phyloP scores from a whole-genome alignment of 2,888 invertebrate species.

The Aleiodes testaceus region DNA sequence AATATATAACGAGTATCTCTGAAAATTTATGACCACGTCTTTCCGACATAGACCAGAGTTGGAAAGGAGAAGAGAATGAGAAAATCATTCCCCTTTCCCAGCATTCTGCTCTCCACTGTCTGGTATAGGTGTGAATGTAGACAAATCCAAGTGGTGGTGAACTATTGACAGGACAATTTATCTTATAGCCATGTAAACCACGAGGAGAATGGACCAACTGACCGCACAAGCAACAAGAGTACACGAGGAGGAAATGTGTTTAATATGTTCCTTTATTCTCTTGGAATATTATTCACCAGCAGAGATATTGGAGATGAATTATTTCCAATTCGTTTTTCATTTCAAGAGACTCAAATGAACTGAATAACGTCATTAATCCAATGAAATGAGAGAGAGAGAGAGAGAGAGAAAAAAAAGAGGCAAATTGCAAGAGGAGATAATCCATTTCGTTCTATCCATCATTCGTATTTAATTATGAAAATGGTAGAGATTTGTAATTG shows the following conservation, averaged over 20 bases:
- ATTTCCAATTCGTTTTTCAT: too few relatives aligned
- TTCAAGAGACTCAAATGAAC: too few relatives aligned
- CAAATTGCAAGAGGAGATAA: too few relatives aligned
- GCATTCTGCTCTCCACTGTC: constrained; percentile 33
- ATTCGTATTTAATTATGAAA: too few relatives aligned
- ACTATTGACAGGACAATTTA: constrained; percentile 71
- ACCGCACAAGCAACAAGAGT: constrained; percentile 29
- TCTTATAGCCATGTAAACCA: constrained; percentile 55
- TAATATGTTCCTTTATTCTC: constrained; percentile 4
- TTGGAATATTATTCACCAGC: too few relatives aligned
- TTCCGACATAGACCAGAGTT: constrained; percentile 31
- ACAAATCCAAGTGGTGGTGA: constrained; percentile 69
- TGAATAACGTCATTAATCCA: too few relatives aligned
- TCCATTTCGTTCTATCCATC: too few relatives aligned
- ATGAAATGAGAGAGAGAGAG: too few relatives aligned
- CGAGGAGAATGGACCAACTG: constrained; percentile 43
- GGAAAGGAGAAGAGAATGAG: constrained; percentile 5
- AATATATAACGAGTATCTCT: constrained; percentile 51
- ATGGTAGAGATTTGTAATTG: too few relatives aligned
- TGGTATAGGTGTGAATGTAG: constrained; percentile 64
- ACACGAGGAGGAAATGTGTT: neutral
- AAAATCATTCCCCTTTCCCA: too few relatives aligned
- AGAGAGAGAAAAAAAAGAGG: too few relatives aligned
- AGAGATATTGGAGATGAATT: too few relatives aligned
- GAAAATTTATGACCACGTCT: constrained; percentile 47